Evolutionary conservation across 2,113 vertebrate species (phyloP), one percentile per base, ranked within the genome.

Genomic region (Dipodomys ordii): DNA sequence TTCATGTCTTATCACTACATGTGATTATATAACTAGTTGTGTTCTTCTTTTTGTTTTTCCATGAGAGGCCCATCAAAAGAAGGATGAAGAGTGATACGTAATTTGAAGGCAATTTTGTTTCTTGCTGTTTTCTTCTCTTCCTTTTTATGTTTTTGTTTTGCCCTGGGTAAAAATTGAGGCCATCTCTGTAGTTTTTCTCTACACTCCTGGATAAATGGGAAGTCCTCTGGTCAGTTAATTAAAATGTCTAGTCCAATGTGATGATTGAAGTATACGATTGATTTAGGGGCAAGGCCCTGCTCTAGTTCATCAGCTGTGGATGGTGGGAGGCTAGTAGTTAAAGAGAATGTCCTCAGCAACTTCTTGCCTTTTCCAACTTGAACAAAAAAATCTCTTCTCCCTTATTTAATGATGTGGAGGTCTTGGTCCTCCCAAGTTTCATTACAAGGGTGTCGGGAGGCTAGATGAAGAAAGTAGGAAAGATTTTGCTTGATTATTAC

Each of bases 41-140:
- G 73, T 69, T 91, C 82, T 93, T 83, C 39, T 35, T 82, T 92
- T 83, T 68, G 49, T 87, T 82, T 69, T 19, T 88, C 32, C 16
- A 79, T 44, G 30, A 93, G 30, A 86, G 30, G 53, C 86, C 46
- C 72, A 57, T 81, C 25, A 88, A 88, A 93, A 49, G 28, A 93
- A 88, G 39, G 22, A 85, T 39, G 30, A 88, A 94, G 57, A 72
- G 23, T 62, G 74, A 6, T 30, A 46, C 25, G 25, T 78, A 77
- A 83, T 96, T 90, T 69, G 46, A 87, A 89, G 93, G 15, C 23
- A 62, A 67, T 62, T 92, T 94, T 88, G 3, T 77, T 87, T 87
- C 39, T 19, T 88, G n/a, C 19, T 72, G 1, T 83, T 87, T 85
- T 71, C 68, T 76, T 72, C 23, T 46, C 22, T 22, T 28, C 5